Base-by-base conservation (phyloP, 2,797 vertebrate species). In the Esox masquinongy region DNA sequence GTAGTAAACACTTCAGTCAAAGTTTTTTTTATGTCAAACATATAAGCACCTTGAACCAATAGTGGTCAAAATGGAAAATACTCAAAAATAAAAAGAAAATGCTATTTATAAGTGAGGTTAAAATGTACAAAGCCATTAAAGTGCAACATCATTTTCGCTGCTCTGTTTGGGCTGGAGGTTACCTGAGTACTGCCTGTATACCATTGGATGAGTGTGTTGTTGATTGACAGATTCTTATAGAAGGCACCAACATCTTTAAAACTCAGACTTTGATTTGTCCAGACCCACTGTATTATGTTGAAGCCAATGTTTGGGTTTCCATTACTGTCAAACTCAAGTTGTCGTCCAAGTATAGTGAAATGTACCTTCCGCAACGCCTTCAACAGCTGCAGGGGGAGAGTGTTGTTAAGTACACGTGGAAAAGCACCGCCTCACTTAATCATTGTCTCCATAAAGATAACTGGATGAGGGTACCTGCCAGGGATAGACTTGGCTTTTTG, bases 251-350 rank as follows among this genome's bases (percentile, higher is more conserved):
- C 90, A 0, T 29, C 14, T 47, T 1, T 64, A 14, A 93, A 86
- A 0, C n/a, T 0, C 0, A 94, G 14, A 0, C 0, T 17, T 4
- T 69, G 11, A 0, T 56, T 78, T 0, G 6, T 72, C 94, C 95
- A 97, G 49, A 84, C 68, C 97, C 96, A 97, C 29, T 92, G 47
- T 15, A 97, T 68, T 22, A 98, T 47, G 24, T 85, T 80, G 1
- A 95, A 97, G 2, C 94, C 93, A 0, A 93, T 63, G 79, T 89
- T 93, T 50, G 94, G 94, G 72, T 95, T 89, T 0, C 95, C 97
- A 0, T 82, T 67, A 5, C 70, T 50, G 34, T 96, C 91, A 47
- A 96, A 98, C 31, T 49, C 64, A 76, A 96, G 86, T 0, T 29
- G 24, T 2, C 77, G 85, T 39, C 93, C 91, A 0, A 89, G 88